Base-by-base conservation (phyloP, 2,888 invertebrate species). In the Tuta absoluta region DNA sequence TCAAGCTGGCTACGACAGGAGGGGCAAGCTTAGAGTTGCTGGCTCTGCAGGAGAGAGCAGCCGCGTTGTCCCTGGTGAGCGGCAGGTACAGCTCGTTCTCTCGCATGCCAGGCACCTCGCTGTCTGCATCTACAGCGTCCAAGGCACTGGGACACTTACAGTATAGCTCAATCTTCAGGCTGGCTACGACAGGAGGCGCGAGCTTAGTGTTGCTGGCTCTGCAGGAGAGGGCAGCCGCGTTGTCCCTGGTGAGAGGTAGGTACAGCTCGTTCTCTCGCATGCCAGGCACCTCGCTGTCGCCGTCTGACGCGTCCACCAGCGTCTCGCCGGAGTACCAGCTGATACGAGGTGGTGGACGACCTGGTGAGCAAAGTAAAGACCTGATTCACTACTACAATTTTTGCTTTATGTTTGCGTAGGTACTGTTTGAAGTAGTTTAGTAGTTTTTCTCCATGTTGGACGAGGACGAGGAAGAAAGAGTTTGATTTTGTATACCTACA, bases 291-390 rank as follows among this genome's bases (percentile, higher is more conserved):
- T 94, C 94, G 24, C 93, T 93, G 67, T 94, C 89, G 21, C 93
- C 92, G 75, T 95, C 95, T 74, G 93, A 95, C 41, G 93, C 93
- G 75, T 95, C 95, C 65, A 96, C 91, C 51, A 96, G 90, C 2
- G 94, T 94, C 69, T 94, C 94, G 69, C 95, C 95, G 66, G 95
- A 94, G 93, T 95, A 96, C 96, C 96, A 96, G 66, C 94, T 95
- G 69, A 96, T 94, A 5, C 93, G 92, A 0, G 96, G 96, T 21
- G 94, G 92, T 0, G 96, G 96, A 64, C 94, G 93, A 72, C 96
- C 96, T 96, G 82, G 10, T 70, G 71, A 45, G 0, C 51, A 49
- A 23, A 1, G 11, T 19, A 21, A 21, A 33, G 4, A 33, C 10
- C n/a, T n/a, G n/a, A n/a, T n/a, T n/a, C n/a, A n/a, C n/a, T n/a